Conservation (phyloP, 1,140 invertebrate species). For the Tetragonula clypearis region DNA sequence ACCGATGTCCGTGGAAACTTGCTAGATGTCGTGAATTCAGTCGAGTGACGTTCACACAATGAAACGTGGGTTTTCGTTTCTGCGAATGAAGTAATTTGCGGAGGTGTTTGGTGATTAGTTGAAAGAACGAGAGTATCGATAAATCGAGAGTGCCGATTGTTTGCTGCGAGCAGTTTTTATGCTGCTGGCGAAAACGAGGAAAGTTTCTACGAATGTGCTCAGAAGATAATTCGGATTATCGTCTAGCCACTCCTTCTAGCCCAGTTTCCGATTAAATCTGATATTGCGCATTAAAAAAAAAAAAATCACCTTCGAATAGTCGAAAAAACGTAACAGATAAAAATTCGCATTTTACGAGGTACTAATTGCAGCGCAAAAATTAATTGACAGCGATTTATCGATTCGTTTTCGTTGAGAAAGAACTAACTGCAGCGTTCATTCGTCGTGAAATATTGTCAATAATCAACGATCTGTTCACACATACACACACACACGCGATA, state of each 20-base stretch:
- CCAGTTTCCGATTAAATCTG: background rate
- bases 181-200: background rate
- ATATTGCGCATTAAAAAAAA: background rate
- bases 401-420: background rate
- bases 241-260: no score
- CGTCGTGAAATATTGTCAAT: background rate
- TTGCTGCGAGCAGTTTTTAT: background rate
- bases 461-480: background rate
- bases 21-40: background rate
- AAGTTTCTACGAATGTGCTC: background rate
- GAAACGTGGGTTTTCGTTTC: background rate
- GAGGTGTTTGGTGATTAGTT: background rate
- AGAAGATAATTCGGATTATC: background rate
- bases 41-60: background rate
- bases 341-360: background rate
- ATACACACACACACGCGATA: accelerated
- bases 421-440: background rate
- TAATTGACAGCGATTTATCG: background rate
- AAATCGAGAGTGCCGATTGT: background rate
- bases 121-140: no score
- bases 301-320: background rate
- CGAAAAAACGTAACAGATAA: background rate
- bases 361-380: background rate
- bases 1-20: background rate
- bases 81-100: background rate